phyloP scores from a whole-genome alignment of 2,888 invertebrate genomes.

The Margaritifera margaritifera region DNA sequence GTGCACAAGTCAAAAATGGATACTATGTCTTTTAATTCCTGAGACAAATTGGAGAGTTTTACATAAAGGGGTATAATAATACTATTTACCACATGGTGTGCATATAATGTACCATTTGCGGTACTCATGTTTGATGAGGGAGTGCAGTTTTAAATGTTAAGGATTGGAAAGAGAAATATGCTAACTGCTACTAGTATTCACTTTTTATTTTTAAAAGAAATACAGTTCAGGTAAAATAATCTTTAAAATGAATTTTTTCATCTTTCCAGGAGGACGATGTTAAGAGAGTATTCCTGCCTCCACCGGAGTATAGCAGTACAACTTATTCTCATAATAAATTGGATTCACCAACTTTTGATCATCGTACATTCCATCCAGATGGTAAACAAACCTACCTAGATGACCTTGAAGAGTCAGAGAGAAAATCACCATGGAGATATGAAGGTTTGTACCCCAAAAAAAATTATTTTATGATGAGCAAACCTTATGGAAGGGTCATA shows the following conservation, averaged over 20 bases:
- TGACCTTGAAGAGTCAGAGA: slow-evolving; percentile 51
- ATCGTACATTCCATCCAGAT: slow-evolving; percentile 37
- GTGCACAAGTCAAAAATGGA: too few relatives aligned
- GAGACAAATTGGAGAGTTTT: too few relatives aligned
- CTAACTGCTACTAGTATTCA: too few relatives aligned
- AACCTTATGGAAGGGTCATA: slow-evolving; percentile 16
- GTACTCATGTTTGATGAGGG: too few relatives aligned
- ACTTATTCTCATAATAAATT: slow-evolving; percentile 59
- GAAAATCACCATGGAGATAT: slow-evolving; percentile 55
- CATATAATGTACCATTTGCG: too few relatives aligned
- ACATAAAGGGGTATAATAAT: too few relatives aligned
- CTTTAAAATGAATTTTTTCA: slow-evolving; percentile 1
- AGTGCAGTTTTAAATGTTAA: too few relatives aligned
- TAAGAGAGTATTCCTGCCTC: slow-evolving; percentile 57
- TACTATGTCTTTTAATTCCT: too few relatives aligned
- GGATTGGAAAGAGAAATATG: too few relatives aligned
- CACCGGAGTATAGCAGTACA: slow-evolving; percentile 55
- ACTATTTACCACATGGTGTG: too few relatives aligned
- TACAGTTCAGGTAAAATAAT: not conserved
- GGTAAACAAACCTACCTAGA: slow-evolving; percentile 47
- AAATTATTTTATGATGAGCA: not conserved
- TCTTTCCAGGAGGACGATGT: slow-evolving; percentile 55
- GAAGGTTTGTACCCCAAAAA: slow-evolving; percentile 48
- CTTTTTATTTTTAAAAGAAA: too few relatives aligned
- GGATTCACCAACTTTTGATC: slow-evolving; percentile 58